Conservation (phyloP, 2,888 invertebrate genomes). For the Cryptophagus acutangulus region DNA sequence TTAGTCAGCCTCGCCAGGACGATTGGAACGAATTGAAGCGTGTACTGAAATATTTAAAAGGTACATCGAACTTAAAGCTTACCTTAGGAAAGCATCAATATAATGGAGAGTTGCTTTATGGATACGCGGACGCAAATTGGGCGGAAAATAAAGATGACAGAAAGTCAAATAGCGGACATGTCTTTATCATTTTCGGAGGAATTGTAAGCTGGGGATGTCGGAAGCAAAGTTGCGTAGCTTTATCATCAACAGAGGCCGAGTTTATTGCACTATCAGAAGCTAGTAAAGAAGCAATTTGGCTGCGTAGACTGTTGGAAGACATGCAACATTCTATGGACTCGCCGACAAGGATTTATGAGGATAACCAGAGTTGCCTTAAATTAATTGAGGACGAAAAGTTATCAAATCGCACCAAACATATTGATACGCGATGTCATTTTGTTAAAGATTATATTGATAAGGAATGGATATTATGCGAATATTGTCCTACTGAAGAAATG, state of each 20-base stretch:
- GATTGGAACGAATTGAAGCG: slow-evolving; percentile 35
- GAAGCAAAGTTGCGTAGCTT: slow-evolving; percentile 30
- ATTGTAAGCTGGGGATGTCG: slow-evolving; percentile 31
- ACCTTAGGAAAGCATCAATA: slow-evolving; percentile 16
- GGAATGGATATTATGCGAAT: slow-evolving; percentile 18
- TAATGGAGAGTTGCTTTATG: slow-evolving; percentile 14
- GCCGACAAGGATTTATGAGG: slow-evolving; percentile 16
- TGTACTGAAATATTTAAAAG: slow-evolving; percentile 27
- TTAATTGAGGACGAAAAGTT: slow-evolving; percentile 11
- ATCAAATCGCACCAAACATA: slow-evolving; percentile 14
- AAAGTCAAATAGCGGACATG: slow-evolving; percentile 35
- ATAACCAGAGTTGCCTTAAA: slow-evolving; percentile 22
- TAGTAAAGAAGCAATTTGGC: slow-evolving; percentile 19
- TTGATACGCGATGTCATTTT: slow-evolving; percentile 8
- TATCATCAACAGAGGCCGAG: slow-evolving; percentile 30
- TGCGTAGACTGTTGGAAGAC: slow-evolving; percentile 15
- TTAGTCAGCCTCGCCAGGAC: slow-evolving; percentile 23
- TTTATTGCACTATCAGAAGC: slow-evolving; percentile 27
- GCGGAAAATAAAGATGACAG: slow-evolving; percentile 30
- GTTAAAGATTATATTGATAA: slow-evolving; percentile 4
- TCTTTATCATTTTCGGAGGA: slow-evolving; percentile 24
- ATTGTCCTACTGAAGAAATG: slow-evolving; percentile 31
- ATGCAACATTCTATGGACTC: not conserved
- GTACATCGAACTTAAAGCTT: slow-evolving; percentile 21
- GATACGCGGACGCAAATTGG: slow-evolving; percentile 39